A percentile compares a stretch with the other conserved stretches of the same genome.
These are phyloP conservation scores for Cliona cf. orientalis DNA, from an alignment of 37 sponge, comb jelly and placozoan species.

Conservation along the genomic window DNA sequence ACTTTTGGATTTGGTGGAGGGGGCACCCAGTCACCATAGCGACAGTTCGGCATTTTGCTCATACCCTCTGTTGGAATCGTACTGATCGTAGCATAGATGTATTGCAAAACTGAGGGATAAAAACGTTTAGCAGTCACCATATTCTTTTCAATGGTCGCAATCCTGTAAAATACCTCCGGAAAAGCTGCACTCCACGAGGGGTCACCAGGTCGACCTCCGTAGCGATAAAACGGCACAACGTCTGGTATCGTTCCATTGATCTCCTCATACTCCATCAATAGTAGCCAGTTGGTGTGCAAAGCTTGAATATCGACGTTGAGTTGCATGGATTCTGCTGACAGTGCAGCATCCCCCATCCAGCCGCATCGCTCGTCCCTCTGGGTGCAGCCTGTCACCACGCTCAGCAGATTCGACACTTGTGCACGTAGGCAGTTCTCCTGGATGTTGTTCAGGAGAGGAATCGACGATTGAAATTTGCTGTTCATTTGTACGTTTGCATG, in stretches of 20 bases:
- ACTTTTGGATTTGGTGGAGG: conserved; percentile 66
- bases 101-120: conserved; percentile 17
- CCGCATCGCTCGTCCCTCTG: conserved; percentile 80
- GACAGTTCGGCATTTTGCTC: conserved; percentile 26
- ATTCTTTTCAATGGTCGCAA: conserved; percentile 45
- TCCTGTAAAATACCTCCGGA: conserved; percentile 53
- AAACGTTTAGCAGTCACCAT: conserved; percentile 8
- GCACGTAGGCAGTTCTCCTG: conserved; percentile 46
- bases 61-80: conserved; percentile 55
- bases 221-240: conserved; percentile 69
- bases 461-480: conserved; percentile 43
- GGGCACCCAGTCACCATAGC: conserved; percentile 81
- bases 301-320: conserved; percentile 63
- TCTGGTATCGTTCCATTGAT: conserved; percentile 62
- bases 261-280: conserved; percentile 55
- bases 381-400: conserved; percentile 69
- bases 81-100: conserved; percentile 25
- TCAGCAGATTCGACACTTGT: conserved; percentile 76
- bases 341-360: conserved; percentile 86
- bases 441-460: conserved; percentile 43
- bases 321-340: conserved; percentile 64
- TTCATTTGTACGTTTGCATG: conserved; percentile 28
- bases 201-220: conserved; percentile 70
- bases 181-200: conserved; percentile 81
- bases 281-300: conserved; percentile 41